phyloP scores from a whole-genome alignment of 1,140 invertebrate species.

The Sarcophaga bullata region DNA sequence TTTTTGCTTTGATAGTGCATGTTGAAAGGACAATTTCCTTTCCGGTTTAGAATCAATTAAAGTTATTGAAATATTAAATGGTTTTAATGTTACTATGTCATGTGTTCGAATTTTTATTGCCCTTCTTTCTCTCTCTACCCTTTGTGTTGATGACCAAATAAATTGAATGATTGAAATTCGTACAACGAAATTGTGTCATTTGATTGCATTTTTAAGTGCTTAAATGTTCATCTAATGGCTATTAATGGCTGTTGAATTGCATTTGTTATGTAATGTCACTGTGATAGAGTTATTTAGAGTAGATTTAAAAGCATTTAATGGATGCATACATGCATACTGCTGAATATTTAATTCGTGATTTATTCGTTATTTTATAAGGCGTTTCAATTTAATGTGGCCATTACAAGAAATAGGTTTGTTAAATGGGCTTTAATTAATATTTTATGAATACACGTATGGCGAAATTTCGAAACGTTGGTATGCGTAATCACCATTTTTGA shows the following conservation, averaged over 20 bases:
- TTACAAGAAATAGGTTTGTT: no score
- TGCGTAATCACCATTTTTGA: no score
- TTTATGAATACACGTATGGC: no score
- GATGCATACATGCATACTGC: neutral
- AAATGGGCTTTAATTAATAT: no score
- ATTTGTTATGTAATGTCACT: neutral
- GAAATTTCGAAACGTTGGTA: neutral
- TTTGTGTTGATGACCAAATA: no score
- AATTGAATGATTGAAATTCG: neutral
- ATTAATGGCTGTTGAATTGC: no score
- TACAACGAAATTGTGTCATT: neutral
- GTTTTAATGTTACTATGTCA: neutral
- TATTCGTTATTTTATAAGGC: no score
- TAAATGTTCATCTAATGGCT: neutral
- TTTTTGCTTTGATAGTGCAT: neutral
- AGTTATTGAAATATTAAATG: constrained; percentile 10
- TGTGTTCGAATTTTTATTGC: neutral
- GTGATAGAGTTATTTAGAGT: neutral
- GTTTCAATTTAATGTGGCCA: no score
- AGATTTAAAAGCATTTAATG: neutral
- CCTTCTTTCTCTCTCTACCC: no score
- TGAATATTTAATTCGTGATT: no score
- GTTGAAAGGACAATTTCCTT: neutral
- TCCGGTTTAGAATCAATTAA: constrained; percentile 21
- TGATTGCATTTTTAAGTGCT: neutral